Evolutionary conservation across 1,140 invertebrate species (phyloP).

Genomic region (Drosophila santomea): DNA sequence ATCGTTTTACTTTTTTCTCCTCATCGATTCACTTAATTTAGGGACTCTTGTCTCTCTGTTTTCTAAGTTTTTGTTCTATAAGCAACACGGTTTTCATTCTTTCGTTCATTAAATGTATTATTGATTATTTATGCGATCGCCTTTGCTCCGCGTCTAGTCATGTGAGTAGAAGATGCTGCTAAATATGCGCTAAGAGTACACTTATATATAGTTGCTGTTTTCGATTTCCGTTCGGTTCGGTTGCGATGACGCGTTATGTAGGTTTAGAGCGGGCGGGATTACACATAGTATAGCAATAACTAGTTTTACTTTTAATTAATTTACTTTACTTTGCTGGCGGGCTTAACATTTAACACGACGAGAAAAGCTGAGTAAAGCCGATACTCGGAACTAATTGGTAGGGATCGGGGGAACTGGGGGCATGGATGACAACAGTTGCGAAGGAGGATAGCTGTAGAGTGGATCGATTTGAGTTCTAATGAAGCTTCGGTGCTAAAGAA

Average conservation of each 20-base stretch:
- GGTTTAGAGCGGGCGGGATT: slow-evolving; percentile 54
- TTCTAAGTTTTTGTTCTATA: slow-evolving; percentile 72
- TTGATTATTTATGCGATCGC: slow-evolving; percentile 54
- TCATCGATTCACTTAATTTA: slow-evolving; percentile 62
- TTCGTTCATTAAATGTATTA: slow-evolving; percentile 47
- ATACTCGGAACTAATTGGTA: slow-evolving; percentile 46
- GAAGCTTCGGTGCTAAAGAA: not conserved
- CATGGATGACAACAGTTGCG: slow-evolving; percentile 58
- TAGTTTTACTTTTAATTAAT: slow-evolving; percentile 58
- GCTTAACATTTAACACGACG: slow-evolving; percentile 79
- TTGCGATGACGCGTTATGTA: slow-evolving; percentile 50
- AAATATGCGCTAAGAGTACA: slow-evolving; percentile 80
- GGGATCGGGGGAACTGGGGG: slow-evolving; percentile 5
- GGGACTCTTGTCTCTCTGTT: slow-evolving; percentile 67
- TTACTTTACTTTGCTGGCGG: slow-evolving; percentile 54
- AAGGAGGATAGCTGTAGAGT: slow-evolving; percentile 45
- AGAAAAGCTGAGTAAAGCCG: slow-evolving; percentile 64
- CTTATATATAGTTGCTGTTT: slow-evolving; percentile 66
- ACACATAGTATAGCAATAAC: slow-evolving; percentile 74
- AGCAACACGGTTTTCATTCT: slow-evolving; percentile 61
- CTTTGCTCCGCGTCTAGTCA: slow-evolving; percentile 61
- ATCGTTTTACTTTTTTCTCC: slow-evolving; percentile 25
- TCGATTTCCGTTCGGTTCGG: slow-evolving; percentile 25
- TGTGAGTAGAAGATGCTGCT: slow-evolving; percentile 81
- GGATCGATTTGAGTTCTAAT: slow-evolving; percentile 11